Evolutionary conservation across 2,888 invertebrate species (phyloP).

Genomic region (Metellina segmentata): DNA sequence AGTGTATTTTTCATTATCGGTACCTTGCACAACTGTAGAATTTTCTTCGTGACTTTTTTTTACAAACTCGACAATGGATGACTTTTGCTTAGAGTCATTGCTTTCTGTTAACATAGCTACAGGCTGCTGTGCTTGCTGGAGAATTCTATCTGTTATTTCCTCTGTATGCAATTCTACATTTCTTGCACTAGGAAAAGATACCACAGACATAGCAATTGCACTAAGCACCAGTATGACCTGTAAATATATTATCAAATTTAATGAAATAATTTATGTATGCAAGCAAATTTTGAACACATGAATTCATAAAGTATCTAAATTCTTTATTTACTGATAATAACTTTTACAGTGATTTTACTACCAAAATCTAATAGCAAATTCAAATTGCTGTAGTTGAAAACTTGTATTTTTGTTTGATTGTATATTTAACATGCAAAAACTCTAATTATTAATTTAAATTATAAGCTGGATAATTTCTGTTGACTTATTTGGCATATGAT

Average conservation of each 20-base stretch:
- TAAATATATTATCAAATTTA: slow-evolving; percentile 12
- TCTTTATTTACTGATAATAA: neutral
- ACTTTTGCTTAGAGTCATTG: neutral
- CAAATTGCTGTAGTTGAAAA: too few species aligned
- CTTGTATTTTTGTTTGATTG: too few species aligned
- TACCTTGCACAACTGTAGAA: slow-evolving; percentile 1
- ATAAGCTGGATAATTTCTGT: too few species aligned
- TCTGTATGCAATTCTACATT: neutral
- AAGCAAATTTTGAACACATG: neutral
- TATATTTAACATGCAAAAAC: too few species aligned
- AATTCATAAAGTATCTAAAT: neutral
- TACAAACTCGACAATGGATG: slow-evolving; percentile 19
- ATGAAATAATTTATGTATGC: neutral
- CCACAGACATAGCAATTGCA: slow-evolving; percentile 32
- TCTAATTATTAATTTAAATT: too few species aligned
- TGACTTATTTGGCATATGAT: too few species aligned
- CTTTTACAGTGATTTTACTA: neutral
- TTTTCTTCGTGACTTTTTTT: neutral
- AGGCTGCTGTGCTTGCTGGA: neutral
- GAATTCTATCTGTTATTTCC: neutral
- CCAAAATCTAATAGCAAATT: too few species aligned
- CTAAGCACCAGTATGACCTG: slow-evolving; percentile 26
- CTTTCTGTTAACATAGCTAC: neutral
- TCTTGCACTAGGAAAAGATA: slow-evolving; percentile 14
- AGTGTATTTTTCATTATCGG: slow-evolving; percentile 16